phyloP scores from a whole-genome alignment of 2,113 vertebrate genomes.

The Herpailurus yagouaroundi region DNA sequence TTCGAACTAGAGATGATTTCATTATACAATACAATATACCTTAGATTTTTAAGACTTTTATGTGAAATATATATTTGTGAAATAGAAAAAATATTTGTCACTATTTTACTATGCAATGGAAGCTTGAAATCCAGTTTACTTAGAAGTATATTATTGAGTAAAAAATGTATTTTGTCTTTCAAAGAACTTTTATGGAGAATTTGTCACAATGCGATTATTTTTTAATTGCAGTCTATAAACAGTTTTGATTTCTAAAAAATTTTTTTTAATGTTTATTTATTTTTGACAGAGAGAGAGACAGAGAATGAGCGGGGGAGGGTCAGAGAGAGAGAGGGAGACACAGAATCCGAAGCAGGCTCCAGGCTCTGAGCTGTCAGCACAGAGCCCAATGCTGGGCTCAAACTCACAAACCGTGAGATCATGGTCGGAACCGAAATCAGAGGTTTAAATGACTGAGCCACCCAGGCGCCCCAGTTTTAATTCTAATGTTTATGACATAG shows the following conservation, averaged over 20 bases:
- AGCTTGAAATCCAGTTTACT: not conserved
- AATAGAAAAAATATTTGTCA: not conserved
- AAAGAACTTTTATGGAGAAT: not conserved
- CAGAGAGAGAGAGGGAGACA: too few species aligned
- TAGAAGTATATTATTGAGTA: not conserved
- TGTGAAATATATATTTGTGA: not conserved
- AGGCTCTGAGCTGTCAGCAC: too few species aligned
- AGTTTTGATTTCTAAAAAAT: not conserved
- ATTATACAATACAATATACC: not conserved
- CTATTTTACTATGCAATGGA: not conserved
- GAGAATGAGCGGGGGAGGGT: too few species aligned
- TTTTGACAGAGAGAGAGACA: too few species aligned
- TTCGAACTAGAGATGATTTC: conserved; percentile 26
- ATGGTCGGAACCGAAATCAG: too few species aligned
- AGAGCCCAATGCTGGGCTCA: too few species aligned
- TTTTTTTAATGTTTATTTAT: not conserved
- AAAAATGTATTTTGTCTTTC: not conserved
- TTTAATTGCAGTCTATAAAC: not conserved
- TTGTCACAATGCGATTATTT: not conserved
- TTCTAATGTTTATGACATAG: not conserved
- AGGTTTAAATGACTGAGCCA: too few species aligned
- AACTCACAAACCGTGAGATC: too few species aligned
- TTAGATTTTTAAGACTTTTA: not conserved
- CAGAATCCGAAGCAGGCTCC: too few species aligned
- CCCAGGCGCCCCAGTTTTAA: not conserved